These are phyloP conservation scores for Crypturellus undulatus DNA, from an alignment of 2,113 vertebrate species.

Conservation along the genomic window DNA sequence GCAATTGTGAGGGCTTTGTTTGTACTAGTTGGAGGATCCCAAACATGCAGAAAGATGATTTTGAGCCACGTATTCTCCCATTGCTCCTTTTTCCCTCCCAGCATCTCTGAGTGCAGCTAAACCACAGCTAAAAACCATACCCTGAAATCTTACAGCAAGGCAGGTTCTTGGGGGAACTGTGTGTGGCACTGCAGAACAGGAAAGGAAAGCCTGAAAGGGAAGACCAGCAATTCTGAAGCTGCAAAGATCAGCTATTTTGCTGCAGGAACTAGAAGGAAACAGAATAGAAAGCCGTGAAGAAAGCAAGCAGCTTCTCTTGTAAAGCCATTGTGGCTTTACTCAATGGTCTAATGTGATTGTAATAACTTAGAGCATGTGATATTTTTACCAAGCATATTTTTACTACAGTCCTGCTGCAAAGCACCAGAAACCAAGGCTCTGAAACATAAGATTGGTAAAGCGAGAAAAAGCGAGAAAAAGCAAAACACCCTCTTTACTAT, in stretches of 20 bases:
- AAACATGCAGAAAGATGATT: not conserved
- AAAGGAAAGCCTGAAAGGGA: constrained; percentile 17
- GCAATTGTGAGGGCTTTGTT: not conserved
- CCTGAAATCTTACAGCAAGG: accelerated
- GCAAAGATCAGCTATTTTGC: not conserved
- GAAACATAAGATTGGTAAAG: not conserved
- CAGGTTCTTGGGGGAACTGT: not conserved
- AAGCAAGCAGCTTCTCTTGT: constrained; percentile 5
- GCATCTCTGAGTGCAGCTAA: not conserved
- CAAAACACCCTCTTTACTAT: not conserved
- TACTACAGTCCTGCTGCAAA: accelerated
- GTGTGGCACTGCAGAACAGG: not conserved
- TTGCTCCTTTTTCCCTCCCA: not conserved
- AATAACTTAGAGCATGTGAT: accelerated
- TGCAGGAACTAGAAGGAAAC: not conserved
- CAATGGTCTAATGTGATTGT: not conserved
- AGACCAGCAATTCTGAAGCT: not conserved
- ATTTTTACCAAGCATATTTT: not conserved
- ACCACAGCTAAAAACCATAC: not conserved
- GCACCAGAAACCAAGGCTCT: not conserved
- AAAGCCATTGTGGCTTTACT: not conserved
- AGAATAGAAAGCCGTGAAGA: not conserved
- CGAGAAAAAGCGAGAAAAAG: not conserved
- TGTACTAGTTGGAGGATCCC: not conserved
- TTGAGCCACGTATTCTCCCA: not conserved